Base-by-base conservation (phyloP, 2,888 invertebrate genomes). In the Hyppa rectilinea region DNA sequence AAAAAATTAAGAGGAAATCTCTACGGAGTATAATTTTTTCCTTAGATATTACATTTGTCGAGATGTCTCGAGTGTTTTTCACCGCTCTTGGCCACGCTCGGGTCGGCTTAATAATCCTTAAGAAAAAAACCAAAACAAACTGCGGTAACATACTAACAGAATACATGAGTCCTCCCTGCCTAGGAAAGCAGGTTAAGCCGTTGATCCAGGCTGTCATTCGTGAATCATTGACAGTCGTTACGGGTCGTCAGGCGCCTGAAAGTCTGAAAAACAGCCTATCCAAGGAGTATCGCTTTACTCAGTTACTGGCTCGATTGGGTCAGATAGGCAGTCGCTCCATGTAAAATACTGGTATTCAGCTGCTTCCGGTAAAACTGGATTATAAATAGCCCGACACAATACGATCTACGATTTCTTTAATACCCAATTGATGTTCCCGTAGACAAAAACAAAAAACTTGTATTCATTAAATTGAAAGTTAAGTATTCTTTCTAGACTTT, bases 401-500 rank as follows among this genome's bases (percentile, higher is more conserved):
- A 9, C 29, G n/a, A 20, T 20, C 26, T 43, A 12, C 2, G 36
- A 53, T 68, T 29, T 66, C 9, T 40, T 40, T 10, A 43, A 72
- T 20, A 14, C 20, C 40, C 14, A 47, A 47, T 53, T 12, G 34
- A 62, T 62, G 40, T 23, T 49, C 20, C 20, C 12, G n/a, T 34
- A 49, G 49, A 49, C 40, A 47, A 31, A 71, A 71, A 60, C 4
- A 47, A 61, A 67, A 72, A 38, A 38, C 55, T n/a, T 36, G 40
- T 34, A 31, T 66, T n/a, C 34, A 65, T 29, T 55, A 38, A 55
- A 65, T 45, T 53, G 60, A 73, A 64, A 74, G 64, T 68, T 50
- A 47, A 43, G 36, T 71, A 43, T 47, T 52, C 26, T 60, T 47
- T 63, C 50, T 62, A 68, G 67, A 79, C 78, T 79, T 79, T 79